Conservation (phyloP, 2,113 vertebrate species). For the Gymnorhina tibicen region DNA sequence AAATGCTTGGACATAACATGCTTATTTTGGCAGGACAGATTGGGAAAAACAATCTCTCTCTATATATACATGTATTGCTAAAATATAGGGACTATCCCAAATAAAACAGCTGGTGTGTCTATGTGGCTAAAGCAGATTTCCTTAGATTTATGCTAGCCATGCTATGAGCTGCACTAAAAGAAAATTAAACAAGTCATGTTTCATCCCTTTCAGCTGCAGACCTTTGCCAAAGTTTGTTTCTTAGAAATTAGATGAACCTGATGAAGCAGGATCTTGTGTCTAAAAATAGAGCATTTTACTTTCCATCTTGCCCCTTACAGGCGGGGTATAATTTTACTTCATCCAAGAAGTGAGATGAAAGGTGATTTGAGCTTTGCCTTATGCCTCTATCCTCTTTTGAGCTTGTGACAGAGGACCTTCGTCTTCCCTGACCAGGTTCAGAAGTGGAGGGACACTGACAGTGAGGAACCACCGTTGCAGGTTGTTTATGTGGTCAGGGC, state of each 20-base stretch:
- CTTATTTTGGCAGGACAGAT: slow-evolving; percentile 24
- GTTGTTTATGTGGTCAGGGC: neutral
- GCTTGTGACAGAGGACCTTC: neutral
- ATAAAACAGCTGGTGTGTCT: neutral
- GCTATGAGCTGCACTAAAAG: neutral
- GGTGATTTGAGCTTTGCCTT: neutral
- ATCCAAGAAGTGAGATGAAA: slow-evolving; percentile 4
- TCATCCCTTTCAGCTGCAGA: neutral
- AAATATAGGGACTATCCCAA: neutral
- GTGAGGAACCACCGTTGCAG: neutral
- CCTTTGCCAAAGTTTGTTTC: slow-evolving; percentile 34
- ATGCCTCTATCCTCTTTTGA: neutral
- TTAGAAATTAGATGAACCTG: slow-evolving; percentile 34
- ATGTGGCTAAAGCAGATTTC: slow-evolving; percentile 1
- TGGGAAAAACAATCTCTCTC: neutral
- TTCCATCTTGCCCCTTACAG: neutral
- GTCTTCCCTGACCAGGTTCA: neutral
- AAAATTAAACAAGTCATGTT: slow-evolving; percentile 7
- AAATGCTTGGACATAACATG: neutral
- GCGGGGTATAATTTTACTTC: slow-evolving; percentile 7
- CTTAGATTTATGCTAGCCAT: neutral
- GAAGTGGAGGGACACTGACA: neutral
- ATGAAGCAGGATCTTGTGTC: neutral
- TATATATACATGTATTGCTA: neutral
- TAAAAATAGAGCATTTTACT: slow-evolving; percentile 37